Percentiles rank a stretch among this genome's conserved stretches.
Conservation (phyloP, 2,888 invertebrate species). For the Pterobdella sp. region DNA sequence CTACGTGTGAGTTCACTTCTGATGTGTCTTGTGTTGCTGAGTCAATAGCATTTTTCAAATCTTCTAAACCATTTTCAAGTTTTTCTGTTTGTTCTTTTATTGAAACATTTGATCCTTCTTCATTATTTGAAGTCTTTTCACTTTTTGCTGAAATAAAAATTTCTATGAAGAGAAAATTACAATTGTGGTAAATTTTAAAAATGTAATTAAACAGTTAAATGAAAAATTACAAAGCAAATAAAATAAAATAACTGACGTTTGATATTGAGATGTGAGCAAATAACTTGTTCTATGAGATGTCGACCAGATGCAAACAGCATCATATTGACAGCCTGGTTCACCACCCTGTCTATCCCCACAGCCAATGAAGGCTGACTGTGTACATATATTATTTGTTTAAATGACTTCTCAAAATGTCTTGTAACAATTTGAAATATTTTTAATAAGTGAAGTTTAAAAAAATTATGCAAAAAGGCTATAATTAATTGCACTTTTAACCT, state of each 20-base stretch:
- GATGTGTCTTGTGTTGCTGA: neutral
- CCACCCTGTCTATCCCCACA: constrained; percentile 83
- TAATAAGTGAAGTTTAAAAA: too few species aligned
- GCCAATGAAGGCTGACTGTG: constrained; percentile 77
- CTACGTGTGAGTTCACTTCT: neutral
- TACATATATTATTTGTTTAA: too few species aligned
- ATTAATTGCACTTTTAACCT: too few species aligned
- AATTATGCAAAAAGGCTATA: too few species aligned
- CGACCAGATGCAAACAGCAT: constrained; percentile 79
- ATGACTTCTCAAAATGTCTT: too few species aligned
- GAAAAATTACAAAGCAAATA: neutral
- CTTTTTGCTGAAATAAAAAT: neutral
- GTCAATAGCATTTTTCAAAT: neutral
- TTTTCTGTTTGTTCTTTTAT: too few species aligned
- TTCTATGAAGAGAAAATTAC: neutral
- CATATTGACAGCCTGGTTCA: constrained; percentile 89
- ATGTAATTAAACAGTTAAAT: neutral
- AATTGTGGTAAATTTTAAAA: neutral
- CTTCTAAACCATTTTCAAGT: neutral
- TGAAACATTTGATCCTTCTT: too few species aligned
- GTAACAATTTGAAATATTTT: too few species aligned
- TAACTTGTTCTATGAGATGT: constrained; percentile 68
- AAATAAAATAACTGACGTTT: constrained; percentile 49
- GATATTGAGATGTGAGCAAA: constrained; percentile 76
- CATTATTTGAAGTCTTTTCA: neutral